Evolutionary conservation across 2,888 invertebrate species (phyloP).

Genomic region (Noctua comes): DNA sequence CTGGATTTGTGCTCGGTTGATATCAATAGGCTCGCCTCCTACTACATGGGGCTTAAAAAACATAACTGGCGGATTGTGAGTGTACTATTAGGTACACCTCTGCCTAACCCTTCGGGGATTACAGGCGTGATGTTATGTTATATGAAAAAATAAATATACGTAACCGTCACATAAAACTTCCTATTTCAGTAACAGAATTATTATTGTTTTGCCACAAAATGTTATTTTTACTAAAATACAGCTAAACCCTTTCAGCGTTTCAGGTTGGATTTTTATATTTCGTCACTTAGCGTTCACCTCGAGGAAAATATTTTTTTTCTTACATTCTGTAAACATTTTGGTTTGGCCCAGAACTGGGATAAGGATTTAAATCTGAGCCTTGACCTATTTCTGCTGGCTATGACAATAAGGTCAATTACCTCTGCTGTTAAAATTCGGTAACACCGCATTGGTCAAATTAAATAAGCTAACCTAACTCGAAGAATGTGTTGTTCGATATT

Average conservation of each 20-base stretch:
- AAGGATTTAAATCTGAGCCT: not conserved
- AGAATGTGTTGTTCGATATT: not conserved
- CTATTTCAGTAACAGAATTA: constrained; percentile 19
- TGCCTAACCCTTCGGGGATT: too few species aligned
- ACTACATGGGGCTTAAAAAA: too few species aligned
- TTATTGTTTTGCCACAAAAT: constrained; percentile 29
- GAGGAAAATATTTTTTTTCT: constrained; percentile 14
- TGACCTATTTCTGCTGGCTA: not conserved
- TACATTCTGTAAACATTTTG: constrained; percentile 8
- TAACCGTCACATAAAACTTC: constrained; percentile 19
- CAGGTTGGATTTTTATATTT: constrained; percentile 9
- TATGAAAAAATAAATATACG: not conserved
- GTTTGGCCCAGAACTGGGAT: not conserved
- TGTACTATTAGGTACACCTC: too few species aligned
- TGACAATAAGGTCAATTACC: not conserved
- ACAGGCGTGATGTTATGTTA: too few species aligned
- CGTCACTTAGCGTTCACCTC: constrained; percentile 9
- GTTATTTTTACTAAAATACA: constrained; percentile 30
- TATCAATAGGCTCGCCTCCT: too few species aligned
- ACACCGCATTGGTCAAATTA: not conserved
- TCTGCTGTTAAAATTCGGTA: not conserved
- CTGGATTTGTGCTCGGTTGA: too few species aligned
- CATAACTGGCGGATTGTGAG: too few species aligned
- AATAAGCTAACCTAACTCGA: not conserved
- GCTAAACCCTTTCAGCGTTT: constrained; percentile 21